Percentiles rank a stretch among this genome's conserved stretches.
These are phyloP conservation scores for Tachysurus fulvidraco DNA, from an alignment of 2,113 vertebrate species.

Conservation along the genomic window DNA sequence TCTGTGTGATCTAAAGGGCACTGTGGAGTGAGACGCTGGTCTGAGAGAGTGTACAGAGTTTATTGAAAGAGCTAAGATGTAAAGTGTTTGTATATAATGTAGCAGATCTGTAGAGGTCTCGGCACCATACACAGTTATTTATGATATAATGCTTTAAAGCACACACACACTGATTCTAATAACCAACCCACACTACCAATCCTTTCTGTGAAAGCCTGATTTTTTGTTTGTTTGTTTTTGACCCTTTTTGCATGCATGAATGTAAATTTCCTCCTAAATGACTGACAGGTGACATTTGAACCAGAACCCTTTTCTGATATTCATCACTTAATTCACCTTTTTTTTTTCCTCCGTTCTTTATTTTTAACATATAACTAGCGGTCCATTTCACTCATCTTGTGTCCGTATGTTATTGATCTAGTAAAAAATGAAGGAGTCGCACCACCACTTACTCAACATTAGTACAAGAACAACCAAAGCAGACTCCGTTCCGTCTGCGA, in stretches of 20 bases:
- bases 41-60: slow-evolving; percentile 31
- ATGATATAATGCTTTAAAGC: slow-evolving; percentile 50
- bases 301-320: background rate
- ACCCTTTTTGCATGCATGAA: slow-evolving; percentile 48
- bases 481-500: background rate
- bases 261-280: slow-evolving; percentile 39
- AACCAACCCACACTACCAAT: slow-evolving; percentile 32
- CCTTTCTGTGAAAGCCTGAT: slow-evolving; percentile 32
- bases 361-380: background rate
- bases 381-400: background rate
- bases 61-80: background rate
- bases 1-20: background rate
- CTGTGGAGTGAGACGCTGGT: background rate
- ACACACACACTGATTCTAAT: slow-evolving; percentile 7
- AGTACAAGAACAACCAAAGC: slow-evolving; percentile 39
- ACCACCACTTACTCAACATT: slow-evolving; percentile 15
- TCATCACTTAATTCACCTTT: background rate
- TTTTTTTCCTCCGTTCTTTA: slow-evolving; percentile 16
- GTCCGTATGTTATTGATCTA: background rate
- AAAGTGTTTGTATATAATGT: slow-evolving; percentile 50
- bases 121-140: slow-evolving; percentile 49
- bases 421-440: slow-evolving; percentile 42
- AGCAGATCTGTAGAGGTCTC: slow-evolving; percentile 49
- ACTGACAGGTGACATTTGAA: slow-evolving; percentile 36
- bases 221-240: slow-evolving; percentile 11